These are phyloP conservation scores for Cheilosia scutellata DNA, from an alignment of 2,888 invertebrate genomes.

Conservation along the genomic window DNA sequence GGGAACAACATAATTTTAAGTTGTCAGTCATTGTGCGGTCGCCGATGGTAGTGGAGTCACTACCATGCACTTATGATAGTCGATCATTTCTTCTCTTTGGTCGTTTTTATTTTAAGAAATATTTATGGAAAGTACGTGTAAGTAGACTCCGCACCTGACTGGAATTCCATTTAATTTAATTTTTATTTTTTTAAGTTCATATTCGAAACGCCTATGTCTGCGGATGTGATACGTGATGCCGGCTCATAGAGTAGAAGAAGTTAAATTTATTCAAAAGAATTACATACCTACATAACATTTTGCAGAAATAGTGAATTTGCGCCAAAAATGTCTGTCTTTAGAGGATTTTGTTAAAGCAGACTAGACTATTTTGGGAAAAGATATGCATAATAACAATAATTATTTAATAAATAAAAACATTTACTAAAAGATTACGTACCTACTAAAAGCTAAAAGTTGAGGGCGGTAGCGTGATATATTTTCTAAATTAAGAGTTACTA, in stretches of 20 bases:
- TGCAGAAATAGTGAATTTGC: slow-evolving; percentile 6
- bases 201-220: slow-evolving; percentile 51
- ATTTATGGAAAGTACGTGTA: slow-evolving; percentile 72
- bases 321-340: neutral
- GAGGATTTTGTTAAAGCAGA: too few species aligned
- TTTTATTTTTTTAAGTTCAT: neutral
- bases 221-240: slow-evolving; percentile 32
- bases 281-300: neutral
- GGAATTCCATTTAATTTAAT: slow-evolving; percentile 38
- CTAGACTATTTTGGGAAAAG: too few species aligned
- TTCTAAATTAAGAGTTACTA: too few species aligned
- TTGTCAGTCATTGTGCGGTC: slow-evolving; percentile 42
- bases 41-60: slow-evolving; percentile 5
- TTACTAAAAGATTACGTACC: too few species aligned
- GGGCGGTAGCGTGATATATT: too few species aligned
- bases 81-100: slow-evolving; percentile 47
- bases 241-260: slow-evolving; percentile 6
- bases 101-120: slow-evolving; percentile 67
- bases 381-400: too few species aligned
- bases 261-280: neutral
- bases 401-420: too few species aligned
- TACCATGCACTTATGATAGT: slow-evolving; percentile 61
- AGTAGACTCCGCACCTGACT: slow-evolving; percentile 68
- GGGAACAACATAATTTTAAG: slow-evolving; percentile 52
- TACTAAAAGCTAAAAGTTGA: too few species aligned